Evolutionary conservation across 35 echinoderm and acorn worm species (phyloP).

Genomic region (Ptychodera flava): DNA sequence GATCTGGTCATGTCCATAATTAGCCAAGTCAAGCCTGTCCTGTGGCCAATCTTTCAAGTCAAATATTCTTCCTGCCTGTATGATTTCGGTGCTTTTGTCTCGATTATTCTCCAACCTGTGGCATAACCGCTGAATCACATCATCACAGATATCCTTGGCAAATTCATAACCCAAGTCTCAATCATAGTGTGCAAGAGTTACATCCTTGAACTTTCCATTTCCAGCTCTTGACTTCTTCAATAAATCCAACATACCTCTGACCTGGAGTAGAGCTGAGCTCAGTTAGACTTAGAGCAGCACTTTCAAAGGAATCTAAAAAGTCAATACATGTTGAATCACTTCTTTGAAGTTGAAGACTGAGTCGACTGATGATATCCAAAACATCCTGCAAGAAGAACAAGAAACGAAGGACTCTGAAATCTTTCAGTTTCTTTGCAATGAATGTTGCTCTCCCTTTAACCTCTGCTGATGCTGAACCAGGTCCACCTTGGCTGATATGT

Average conservation of each 20-base stretch:
- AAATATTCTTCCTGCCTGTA: slow-evolving; percentile 9
- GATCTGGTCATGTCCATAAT: slow-evolving; percentile 4
- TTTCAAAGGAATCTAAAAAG: no score
- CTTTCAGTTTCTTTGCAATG: background rate
- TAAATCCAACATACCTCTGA: no score
- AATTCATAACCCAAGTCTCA: background rate
- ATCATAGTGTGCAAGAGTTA: background rate
- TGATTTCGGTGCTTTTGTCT: background rate
- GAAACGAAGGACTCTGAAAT: background rate
- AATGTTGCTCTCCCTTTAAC: background rate
- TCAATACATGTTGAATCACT: no score
- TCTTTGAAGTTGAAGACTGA: background rate
- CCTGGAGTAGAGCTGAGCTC: no score
- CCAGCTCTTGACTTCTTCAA: background rate
- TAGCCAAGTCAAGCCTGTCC: background rate
- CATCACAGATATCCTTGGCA: background rate
- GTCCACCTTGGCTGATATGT: background rate
- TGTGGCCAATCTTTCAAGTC: slow-evolving; percentile 16
- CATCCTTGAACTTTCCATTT: background rate
- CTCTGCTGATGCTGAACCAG: background rate
- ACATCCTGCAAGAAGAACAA: slow-evolving; percentile 16
- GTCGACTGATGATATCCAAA: background rate
- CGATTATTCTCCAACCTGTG: slow-evolving; percentile 4
- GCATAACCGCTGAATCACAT: background rate
- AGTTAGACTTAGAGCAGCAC: no score